Evolutionary conservation across 2,113 vertebrate species (phyloP), one percentile per base, ranked within the genome.

Genomic region (Poeciliopsis occidentalis): DNA sequence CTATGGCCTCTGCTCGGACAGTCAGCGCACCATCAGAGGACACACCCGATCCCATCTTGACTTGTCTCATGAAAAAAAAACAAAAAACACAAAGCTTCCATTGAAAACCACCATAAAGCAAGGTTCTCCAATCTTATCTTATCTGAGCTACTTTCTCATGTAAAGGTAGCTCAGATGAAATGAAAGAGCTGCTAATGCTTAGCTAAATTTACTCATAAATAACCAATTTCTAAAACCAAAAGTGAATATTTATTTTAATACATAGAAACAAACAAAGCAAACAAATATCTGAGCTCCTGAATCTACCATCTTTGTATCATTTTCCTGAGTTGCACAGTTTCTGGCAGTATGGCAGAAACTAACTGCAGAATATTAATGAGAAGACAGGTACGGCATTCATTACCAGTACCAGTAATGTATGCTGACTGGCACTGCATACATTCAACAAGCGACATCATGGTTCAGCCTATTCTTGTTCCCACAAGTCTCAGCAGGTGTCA

Each of bases 1-100:
- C 62, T 12, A 69, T 71, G 0, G 72, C 64, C 0, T 93, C 91
- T 0, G 91, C 51, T 62, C 69, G 85, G 3, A 92, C 89, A 0
- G 90, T 85, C 0, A 88, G 77, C 12, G 90, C 60, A 7, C 93
- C 41, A 4, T 92, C 90, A 64, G 92, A 81, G 29, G 96, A 96
- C 0, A 92, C 61, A 0, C 94, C 94, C 24, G 94, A 69, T 69
- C 96, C 96, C 96, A 97, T 97, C 71, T 71, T 88, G 31, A n/a
- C 66, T 64, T 44, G 31, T 69, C 54, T 31, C 6, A 27, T 12
- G 12, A 5, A 19, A 4, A 19, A 17, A 47, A 47, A 17, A 29
- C 2, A 29, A 29, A 27, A 27, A 27, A 27, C 15, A 32, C 22
- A 57, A 17, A 41, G 13, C 39, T 4, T 15, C 39, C 39, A 41